Evolutionary conservation across 2,797 vertebrate genomes (phyloP), one percentile per base, ranked within the genome.

Genomic region (Harpagifer antarcticus): DNA sequence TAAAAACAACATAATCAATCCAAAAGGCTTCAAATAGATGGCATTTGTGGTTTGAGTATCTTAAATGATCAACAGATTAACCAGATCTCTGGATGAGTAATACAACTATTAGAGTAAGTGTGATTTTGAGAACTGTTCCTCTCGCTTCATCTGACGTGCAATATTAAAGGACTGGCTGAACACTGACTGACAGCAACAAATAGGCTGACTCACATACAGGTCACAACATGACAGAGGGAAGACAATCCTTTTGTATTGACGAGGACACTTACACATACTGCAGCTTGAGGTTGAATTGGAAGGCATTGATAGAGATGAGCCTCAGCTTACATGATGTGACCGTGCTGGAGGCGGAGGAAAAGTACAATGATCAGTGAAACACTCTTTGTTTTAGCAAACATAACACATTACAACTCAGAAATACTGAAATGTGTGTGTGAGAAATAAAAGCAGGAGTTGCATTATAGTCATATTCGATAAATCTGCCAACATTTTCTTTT

Each of bases 221-320:
- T 77, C 77, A 76, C 27, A 86, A 78, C 84, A 87, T 11, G 45
- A 82, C 62, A 59, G n/a, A 3, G 33, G 82, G 55, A 72, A 72
- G 45, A 72, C 58, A 49, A 75, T 75, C 76, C 72, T 15, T 54
- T 14, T 9, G 47, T 72, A 80, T 57, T 45, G 65, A 87, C 75
- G 63, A 69, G 76, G 72, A 88, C 73, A 95, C 95, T 95, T 87
- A 96, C 95, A 96, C 94, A 78, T 93, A 95, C 86, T 96, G 95
- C 16, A 96, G 94, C 92, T 94, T 95, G 60, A 72, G 63, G 92
- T 95, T 96, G 71, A 90, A 5, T 16, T 93, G 91, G 85, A 96
- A 96, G 83, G 95, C 94, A 9, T 85, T 88, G 70, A 86, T 73
- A 33, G 95, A 91, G 89, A 96, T 94, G 74, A 88, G 74, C 68